Evolutionary conservation across 2,113 vertebrate genomes (phyloP), one percentile per base, ranked within the genome.

Genomic region (Ariopsis seemanni): DNA sequence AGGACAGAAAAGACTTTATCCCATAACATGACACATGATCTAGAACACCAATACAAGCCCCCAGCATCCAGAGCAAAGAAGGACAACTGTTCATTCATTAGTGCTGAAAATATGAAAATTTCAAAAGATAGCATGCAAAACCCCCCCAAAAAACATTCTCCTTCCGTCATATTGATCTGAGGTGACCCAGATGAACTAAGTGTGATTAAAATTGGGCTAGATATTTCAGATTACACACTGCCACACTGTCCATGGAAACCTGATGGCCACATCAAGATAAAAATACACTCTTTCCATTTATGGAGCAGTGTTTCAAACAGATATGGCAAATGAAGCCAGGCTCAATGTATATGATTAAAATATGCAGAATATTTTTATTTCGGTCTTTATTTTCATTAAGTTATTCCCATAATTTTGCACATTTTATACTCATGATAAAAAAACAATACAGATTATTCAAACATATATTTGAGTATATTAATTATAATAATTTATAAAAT

Each of bases 231-330:
- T 92, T 94, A 91, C 91, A 91, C 82, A 90, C 90, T 94, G 89
- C 89, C 91, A 91, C 75, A 89, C 90, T 93, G 91, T 90, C 89
- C 91, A 91, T 91, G 90, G 90, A 85, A 92, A 90, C 87, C 82
- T 65, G 88, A 87, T 90, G 92, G 92, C 91, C 92, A 89, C 90
- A 92, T 93, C 93, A 92, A 92, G 93, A 94, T 94, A 94, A 94
- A 95, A 95, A 95, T 95, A 95, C 93, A 89, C 89, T 89, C 91
- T 86, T 90, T 92, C 94, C 93, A 93, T 95, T 94, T 94, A 94
- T 91, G 93, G 94, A 92, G 88, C 92, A 94, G 92, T 90, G 89
- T 93, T 93, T 92, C 84, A 91, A 90, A 91, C 20, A 82, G 84
- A 89, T 79, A 88, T 90, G 88, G 89, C 89, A 87, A 85, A 72